These are phyloP conservation scores for Galerucella pusilla DNA, from an alignment of 2,888 invertebrate species.

Conservation along the genomic window DNA sequence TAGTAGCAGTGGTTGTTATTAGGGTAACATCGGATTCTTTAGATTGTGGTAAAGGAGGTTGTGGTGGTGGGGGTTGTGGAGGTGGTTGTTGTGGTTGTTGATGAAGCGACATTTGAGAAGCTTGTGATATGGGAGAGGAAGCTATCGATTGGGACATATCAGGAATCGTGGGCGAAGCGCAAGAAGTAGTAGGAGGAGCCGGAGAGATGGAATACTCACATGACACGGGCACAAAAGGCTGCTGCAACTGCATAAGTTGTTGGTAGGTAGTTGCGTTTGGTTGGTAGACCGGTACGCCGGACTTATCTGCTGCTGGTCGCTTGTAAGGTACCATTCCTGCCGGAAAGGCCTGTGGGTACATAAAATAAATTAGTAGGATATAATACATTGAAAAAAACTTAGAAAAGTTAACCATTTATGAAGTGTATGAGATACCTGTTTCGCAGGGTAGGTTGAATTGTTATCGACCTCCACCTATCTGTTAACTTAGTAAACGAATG, in stretches of 20 bases:
- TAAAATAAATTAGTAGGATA: constrained; percentile 36
- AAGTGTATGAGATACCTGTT: too few species aligned
- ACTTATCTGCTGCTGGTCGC: constrained; percentile 96
- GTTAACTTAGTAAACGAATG: too few species aligned
- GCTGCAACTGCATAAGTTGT: constrained; percentile 93
- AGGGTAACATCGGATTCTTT: constrained; percentile 58
- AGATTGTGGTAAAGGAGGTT: constrained; percentile 47
- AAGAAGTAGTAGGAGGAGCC: constrained; percentile 65
- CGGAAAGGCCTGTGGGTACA: constrained; percentile 82
- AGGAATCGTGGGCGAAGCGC: constrained; percentile 59
- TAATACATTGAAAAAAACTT: constrained; percentile 17
- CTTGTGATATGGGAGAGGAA: constrained; percentile 51
- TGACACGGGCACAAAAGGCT: constrained; percentile 98
- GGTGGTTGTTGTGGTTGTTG: constrained; percentile 49
- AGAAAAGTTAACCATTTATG: too few species aligned
- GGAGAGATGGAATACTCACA: constrained; percentile 93
- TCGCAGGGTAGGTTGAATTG: too few species aligned
- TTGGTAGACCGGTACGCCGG: constrained; percentile 96
- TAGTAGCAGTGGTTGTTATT: constrained; percentile 44
- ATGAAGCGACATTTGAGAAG: constrained; percentile 41
- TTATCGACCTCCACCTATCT: too few species aligned
- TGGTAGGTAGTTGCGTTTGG: constrained; percentile 92
- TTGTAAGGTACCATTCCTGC: constrained; percentile 96
- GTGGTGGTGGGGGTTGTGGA: constrained; percentile 49
- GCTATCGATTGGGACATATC: constrained; percentile 57